These are phyloP conservation scores for Heliconius erato DNA, from an alignment of 2,888 invertebrate species.

Conservation along the genomic window DNA sequence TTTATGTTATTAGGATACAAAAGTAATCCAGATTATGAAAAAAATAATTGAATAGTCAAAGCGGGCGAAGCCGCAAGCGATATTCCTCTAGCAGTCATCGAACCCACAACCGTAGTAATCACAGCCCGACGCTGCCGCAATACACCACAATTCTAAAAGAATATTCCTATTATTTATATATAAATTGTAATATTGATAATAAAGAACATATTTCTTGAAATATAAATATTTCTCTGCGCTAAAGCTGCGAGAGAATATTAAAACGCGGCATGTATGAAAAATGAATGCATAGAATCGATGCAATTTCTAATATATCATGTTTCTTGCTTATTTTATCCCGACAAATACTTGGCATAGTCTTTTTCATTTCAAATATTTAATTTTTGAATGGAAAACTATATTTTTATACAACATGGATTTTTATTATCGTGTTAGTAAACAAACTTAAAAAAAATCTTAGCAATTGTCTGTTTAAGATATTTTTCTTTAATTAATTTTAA, in stretches of 20 bases:
- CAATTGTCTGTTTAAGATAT: too few relatives aligned
- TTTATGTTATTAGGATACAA: too few relatives aligned
- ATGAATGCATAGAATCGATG: slow-evolving; percentile 21
- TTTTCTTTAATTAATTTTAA: too few relatives aligned
- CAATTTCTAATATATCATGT: slow-evolving; percentile 13
- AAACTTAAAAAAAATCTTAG: too few relatives aligned
- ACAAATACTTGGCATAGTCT: not conserved
- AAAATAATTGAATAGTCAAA: too few relatives aligned
- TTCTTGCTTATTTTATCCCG: not conserved
- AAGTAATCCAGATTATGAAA: too few relatives aligned
- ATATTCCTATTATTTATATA: not conserved
- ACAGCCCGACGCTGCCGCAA: too few relatives aligned
- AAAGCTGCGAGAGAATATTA: slow-evolving; percentile 16
- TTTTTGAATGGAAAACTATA: too few relatives aligned
- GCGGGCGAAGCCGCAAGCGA: too few relatives aligned
- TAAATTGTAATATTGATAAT: not conserved
- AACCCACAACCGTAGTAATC: not conserved
- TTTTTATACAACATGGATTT: too few relatives aligned
- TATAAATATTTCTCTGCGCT: slow-evolving; percentile 16
- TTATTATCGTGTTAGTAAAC: too few relatives aligned
- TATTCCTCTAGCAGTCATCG: not conserved
- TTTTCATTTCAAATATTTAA: not conserved
- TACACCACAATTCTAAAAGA: not conserved
- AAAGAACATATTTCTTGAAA: slow-evolving; percentile 16
- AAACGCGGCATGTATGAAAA: slow-evolving; percentile 18